Evolutionary conservation across 2,888 invertebrate species (phyloP), one percentile per base, ranked within the genome.

Genomic region (Pollenia amentaria): DNA sequence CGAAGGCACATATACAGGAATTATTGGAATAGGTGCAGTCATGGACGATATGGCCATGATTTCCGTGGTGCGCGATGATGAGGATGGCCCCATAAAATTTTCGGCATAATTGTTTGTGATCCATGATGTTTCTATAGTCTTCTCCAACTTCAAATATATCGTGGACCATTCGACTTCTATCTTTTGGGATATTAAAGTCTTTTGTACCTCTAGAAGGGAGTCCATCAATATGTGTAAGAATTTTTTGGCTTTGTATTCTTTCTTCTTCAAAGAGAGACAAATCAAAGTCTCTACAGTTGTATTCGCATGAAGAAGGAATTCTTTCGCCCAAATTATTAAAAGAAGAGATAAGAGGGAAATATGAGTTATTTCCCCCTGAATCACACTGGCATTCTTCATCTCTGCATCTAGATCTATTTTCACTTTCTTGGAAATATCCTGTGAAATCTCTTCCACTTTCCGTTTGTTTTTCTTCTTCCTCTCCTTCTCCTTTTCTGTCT

Each of bases 111-210:
- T 67, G 51, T 57, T 44, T 1, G 21, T 46, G 9, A 67, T 67
- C 48, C 16, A 18, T 14, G 75, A 82, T 3, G 64, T 69, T n/a
- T 76, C 72, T 14, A 72, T 9, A 18, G 21, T 81, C 40, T n/a
- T n/a, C n/a, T n/a, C n/a, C n/a, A n/a, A n/a, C n/a, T n/a, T n/a
- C n/a, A n/a, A n/a, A n/a, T n/a, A n/a, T n/a, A 73, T 85, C 53
- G 69, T 69, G 69, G 51, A 70, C 16, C 64, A 86, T 62, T 82
- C 78, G 81, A 44, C 40, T 0, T 21, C n/a, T 62, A n/a, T 42
- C 16, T 44, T 42, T 42, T 62, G 42, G 7, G 38, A 8, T 62
- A 40, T 16, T 12, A 44, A 7, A 7, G 8, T 11, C 14, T 64
- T 64, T 44, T 64, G 64, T 1, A n/a, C 44, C 3, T 42, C 10